Base-by-base conservation (phyloP, 1,140 invertebrate genomes). In the Megalonaias nervosa region DNA sequence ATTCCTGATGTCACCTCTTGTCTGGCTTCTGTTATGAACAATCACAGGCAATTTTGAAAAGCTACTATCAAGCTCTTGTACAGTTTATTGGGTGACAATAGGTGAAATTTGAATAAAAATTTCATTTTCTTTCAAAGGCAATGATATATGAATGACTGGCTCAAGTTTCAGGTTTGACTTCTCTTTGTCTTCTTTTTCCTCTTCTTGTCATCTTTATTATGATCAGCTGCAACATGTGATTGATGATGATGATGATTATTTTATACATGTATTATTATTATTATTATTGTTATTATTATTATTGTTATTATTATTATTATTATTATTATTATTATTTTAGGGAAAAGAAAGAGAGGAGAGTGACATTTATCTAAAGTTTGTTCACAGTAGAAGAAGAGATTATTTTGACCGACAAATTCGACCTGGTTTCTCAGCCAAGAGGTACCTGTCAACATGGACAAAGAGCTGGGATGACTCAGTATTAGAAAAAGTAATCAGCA, bases 351-450 rank as follows among this genome's bases (percentile, higher is more conserved):
- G 78, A 31, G 71, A 80, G 59, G 68, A 71, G 68, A 75, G 82
- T 38, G 77, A 80, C 14, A 79, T 90, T 62, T 88, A 87, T 67
- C 82, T 90, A 31, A 85, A 86, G 55, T 88, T 89, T 82, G 69
- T 89, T 21, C 82, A 83, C 75, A 79, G 3, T 71, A 87, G 21
- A 78, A 23, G 71, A 60, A 55, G 77, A 60, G 79, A 81, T 67
- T 80, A 85, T 21, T 85, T 81, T 77, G 82, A 88, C 12, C 80
- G 88, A 17, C 86, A 88, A 67, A 87, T 90, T 61, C 78, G 90
- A 23, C 90, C 90, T 16, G 90, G 90, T 12, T 91, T 89, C 71
- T 91, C 90, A 11, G 89, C 90, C 4, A 89, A 88, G 75, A 84
- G 90, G 23, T 91, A 91, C 71, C 81, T 91, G 48, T 86, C 89